phyloP scores from a whole-genome alignment of 2,113 vertebrate species.

The Melanocharis versteri region DNA sequence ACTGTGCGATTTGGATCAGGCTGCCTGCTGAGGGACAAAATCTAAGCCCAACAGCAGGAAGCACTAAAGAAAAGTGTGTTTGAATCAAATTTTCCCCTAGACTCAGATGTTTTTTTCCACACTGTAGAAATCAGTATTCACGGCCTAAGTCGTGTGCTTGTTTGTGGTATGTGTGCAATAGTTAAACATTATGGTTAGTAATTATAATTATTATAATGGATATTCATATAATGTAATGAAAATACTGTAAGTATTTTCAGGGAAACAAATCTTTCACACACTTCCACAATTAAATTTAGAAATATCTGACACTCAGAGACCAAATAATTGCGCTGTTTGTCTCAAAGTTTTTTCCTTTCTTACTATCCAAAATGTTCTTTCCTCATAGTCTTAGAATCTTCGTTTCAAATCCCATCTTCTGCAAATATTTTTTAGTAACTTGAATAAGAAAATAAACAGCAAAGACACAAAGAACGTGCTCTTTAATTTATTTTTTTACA shows the following conservation, averaged over 20 bases:
- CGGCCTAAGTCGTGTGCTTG: fast-evolving
- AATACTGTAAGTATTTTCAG: neutral
- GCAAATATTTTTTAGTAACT: neutral
- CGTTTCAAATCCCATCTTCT: neutral
- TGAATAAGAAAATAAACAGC: neutral
- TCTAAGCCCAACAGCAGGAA: neutral
- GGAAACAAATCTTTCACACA: neutral
- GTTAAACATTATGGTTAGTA: neutral
- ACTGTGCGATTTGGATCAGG: neutral
- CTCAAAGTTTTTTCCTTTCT: neutral
- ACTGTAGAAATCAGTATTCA: neutral
- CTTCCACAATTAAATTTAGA: neutral
- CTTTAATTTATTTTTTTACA: neutral
- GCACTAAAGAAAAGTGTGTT: neutral
- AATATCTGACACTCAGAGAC: neutral
- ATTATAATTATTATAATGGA: neutral
- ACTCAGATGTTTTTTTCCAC: neutral
- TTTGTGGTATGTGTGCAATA: neutral
- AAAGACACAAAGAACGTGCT: neutral
- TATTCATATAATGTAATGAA: neutral
- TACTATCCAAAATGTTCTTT: neutral
- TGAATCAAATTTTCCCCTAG: neutral
- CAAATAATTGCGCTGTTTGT: neutral
- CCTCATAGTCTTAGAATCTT: neutral
- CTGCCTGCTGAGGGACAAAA: neutral